Evolutionary conservation across 2,888 invertebrate genomes (phyloP).

Genomic region (Tachina grossa): DNA sequence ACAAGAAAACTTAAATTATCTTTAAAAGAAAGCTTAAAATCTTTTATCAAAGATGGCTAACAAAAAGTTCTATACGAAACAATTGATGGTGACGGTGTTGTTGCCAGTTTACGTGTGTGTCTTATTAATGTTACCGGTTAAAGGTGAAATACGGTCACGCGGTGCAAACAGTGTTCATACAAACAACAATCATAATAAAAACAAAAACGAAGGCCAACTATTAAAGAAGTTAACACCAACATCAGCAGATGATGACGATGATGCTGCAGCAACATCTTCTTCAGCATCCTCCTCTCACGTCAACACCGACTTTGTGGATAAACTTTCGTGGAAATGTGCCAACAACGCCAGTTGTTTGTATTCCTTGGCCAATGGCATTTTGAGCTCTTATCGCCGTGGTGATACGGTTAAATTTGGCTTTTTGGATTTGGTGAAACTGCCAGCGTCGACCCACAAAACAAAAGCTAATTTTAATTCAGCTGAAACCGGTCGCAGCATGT

Average conservation of each 20-base stretch:
- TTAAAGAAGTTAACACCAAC: slow-evolving; percentile 28
- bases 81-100: slow-evolving; percentile 56
- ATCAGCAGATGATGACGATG: slow-evolving; percentile 14
- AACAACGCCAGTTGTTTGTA: slow-evolving; percentile 86
- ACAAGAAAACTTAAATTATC: slow-evolving; percentile 3
- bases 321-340: slow-evolving; percentile 84
- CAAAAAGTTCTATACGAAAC: slow-evolving; percentile 61
- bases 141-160: slow-evolving; percentile 68
- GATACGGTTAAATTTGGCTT: slow-evolving; percentile 85
- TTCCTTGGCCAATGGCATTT: slow-evolving; percentile 83
- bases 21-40: slow-evolving; percentile 9
- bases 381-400: slow-evolving; percentile 84
- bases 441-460: slow-evolving; percentile 70
- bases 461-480: slow-evolving; percentile 72
- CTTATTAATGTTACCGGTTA: slow-evolving; percentile 33
- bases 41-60: slow-evolving; percentile 54
- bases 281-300: slow-evolving; percentile 56
- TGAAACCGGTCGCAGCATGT: slow-evolving; percentile 77
- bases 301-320: slow-evolving; percentile 79
- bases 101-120: slow-evolving; percentile 43
- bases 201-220: slow-evolving; percentile 72
- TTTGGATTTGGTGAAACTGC: slow-evolving; percentile 85
- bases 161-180: slow-evolving; percentile 61
- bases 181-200: slow-evolving; percentile 45
- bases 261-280: slow-evolving; percentile 1